These are phyloP conservation scores for Pogonus chalceus DNA, from an alignment of 1,140 invertebrate genomes.

Conservation along the genomic window DNA sequence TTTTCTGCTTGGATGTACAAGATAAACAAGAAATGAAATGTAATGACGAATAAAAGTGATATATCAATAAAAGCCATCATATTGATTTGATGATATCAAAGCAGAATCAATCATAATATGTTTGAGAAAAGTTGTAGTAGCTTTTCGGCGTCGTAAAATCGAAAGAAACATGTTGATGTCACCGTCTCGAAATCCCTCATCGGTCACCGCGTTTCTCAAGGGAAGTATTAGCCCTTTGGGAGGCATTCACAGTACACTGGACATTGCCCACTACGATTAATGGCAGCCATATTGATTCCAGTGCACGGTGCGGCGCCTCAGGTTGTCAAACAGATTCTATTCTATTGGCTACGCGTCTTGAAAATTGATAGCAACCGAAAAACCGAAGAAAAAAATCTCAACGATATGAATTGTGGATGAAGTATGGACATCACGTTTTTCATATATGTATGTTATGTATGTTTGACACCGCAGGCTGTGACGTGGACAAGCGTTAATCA, in stretches of 20 bases:
- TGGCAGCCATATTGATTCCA: slow-evolving; percentile 1
- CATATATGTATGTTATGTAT: not conserved
- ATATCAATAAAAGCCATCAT: no score
- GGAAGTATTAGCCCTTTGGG: not conserved
- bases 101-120: no score
- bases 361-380: slow-evolving; percentile 1
- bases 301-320: no score
- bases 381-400: not conserved
- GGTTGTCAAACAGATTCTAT: slow-evolving; percentile 7
- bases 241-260: slow-evolving; percentile 1
- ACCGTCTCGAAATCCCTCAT: not conserved
- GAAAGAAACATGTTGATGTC: not conserved
- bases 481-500: no score
- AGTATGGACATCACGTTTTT: no score
- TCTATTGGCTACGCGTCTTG: not conserved
- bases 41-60: no score
- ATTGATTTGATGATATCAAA: no score
- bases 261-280: not conserved
- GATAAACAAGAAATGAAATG: no score
- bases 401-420: not conserved
- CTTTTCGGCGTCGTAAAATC: slow-evolving; percentile 1
- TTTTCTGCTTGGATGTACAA: no score
- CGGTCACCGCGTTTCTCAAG: not conserved
- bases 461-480: no score
- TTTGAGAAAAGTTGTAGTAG: no score